Evolutionary conservation across 2,888 invertebrate species (phyloP).

Genomic region (Liodrosophila aerea): DNA sequence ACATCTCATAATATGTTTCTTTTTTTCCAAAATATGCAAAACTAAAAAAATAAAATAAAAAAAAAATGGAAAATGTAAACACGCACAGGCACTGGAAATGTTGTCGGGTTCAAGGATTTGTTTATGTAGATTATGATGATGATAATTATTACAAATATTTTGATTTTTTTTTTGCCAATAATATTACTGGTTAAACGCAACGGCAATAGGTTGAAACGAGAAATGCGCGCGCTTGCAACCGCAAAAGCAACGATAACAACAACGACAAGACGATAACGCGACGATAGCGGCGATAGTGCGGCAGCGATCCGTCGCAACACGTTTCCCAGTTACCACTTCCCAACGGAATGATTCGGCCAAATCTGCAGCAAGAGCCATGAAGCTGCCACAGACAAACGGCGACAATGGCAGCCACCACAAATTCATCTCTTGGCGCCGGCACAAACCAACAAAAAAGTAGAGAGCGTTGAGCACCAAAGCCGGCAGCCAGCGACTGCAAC

Average conservation of each 20-base stretch:
- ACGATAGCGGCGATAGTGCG: slow-evolving; percentile 11
- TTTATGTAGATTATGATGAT: background rate
- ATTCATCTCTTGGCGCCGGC: slow-evolving; percentile 20
- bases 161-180: too few species aligned
- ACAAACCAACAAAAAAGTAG: slow-evolving; percentile 11
- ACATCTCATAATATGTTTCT: too few species aligned
- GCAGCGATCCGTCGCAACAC: slow-evolving; percentile 60
- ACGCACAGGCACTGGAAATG: slow-evolving; percentile 10
- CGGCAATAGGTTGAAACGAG: slow-evolving; percentile 2
- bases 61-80: slow-evolving; percentile 7
- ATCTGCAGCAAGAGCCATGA: slow-evolving; percentile 54
- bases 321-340: slow-evolving; percentile 65
- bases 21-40: background rate
- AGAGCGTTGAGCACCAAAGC: slow-evolving; percentile 6
- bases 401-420: slow-evolving; percentile 10
- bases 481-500: background rate
- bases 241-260: slow-evolving; percentile 9
- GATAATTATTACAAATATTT: too few species aligned
- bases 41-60: slow-evolving; percentile 12
- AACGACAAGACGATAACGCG: slow-evolving; percentile 9
- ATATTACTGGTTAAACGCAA: too few species aligned
- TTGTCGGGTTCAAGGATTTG: slow-evolving; percentile 17
- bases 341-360: slow-evolving; percentile 72
- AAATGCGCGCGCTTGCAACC: slow-evolving; percentile 40
- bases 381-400: slow-evolving; percentile 31